These are phyloP conservation scores for Plestiodon gilberti DNA, from an alignment of 2,113 vertebrate species.

Conservation along the genomic window DNA sequence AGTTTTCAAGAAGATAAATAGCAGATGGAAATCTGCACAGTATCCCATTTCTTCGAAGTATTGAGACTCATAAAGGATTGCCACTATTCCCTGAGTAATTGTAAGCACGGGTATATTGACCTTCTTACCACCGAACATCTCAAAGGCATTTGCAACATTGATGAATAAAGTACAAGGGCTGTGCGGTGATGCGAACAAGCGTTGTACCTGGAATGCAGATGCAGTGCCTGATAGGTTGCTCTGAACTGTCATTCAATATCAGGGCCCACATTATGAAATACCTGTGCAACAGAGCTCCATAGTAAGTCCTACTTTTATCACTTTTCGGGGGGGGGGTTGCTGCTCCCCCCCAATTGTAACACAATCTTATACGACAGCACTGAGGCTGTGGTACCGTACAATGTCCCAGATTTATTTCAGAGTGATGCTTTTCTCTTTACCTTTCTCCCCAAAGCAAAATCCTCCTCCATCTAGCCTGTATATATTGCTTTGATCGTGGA, in stretches of 20 bases:
- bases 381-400: neutral
- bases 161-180: slow-evolving; percentile 13
- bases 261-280: neutral
- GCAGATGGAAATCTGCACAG: slow-evolving; percentile 48
- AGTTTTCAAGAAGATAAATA: slow-evolving; percentile 44
- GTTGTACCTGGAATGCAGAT: neutral
- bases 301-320: neutral
- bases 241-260: neutral
- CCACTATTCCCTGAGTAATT: slow-evolving; percentile 3
- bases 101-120: slow-evolving; percentile 12
- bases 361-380: no score
- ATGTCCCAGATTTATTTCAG: neutral
- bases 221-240: neutral
- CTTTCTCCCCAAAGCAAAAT: neutral
- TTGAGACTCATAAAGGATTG: slow-evolving; percentile 6
- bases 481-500: slow-evolving; percentile 38
- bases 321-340: neutral
- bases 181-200: neutral
- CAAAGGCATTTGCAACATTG: slow-evolving; percentile 2
- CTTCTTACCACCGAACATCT: neutral
- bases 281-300: neutral
- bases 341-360: no score
- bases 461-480: neutral
- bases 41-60: slow-evolving; percentile 2
- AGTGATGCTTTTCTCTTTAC: neutral